Base-by-base conservation (phyloP, 2,888 invertebrate species). In the Ophion slaviceki region DNA sequence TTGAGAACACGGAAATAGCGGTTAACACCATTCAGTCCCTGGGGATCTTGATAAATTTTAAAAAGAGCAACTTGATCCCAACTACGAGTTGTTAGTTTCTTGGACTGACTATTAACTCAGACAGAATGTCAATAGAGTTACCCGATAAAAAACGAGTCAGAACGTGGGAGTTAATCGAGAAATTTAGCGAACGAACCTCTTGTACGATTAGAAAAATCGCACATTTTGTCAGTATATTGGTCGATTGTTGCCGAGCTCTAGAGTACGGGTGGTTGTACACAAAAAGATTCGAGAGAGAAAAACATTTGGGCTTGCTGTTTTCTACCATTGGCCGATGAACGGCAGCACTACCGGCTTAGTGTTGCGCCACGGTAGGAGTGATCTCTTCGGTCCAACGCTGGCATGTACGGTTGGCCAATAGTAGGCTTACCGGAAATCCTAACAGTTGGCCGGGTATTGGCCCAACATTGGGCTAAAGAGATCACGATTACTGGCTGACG, bases 41-140 rank as follows among this genome's bases (percentile, higher is more conserved):
- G 4, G 82, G 70, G 20, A 85, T 85, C 76, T 80, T 82, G 24
- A n/a, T 86, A 36, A 82, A 86, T 74, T n/a, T 24, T 24, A 32
- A 70, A 67, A 86, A 84, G 59, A 82, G 83, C 61, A 20, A 32
- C 59, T 61, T 82, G 28, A 8, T 28, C 17, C 80, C 82, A 10
- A 72, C 45, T 8, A 47, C 24, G 28, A 71, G 62, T 24, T 81
- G 81, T 24, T 47, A n/a, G 24, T 72, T 79, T 20, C 53, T 81
- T 0, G 82, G 82, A 11, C 76, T 81, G n/a, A 53, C 68, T 28
- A 77, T 86, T 28, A 71, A 86, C 57, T 78, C 74, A 11, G n/a
- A 67, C n/a, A 74, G 53, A 59, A 86, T 84, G 77, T 62, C 36
- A 68, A 7, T 86, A 28, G 84, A 86, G 67, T 8, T 86, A 24